Percentiles rank a stretch among this genome's conserved stretches.
phyloP scores from a whole-genome alignment of 2,888 invertebrate genomes.

The Leptinotarsa juncta region DNA sequence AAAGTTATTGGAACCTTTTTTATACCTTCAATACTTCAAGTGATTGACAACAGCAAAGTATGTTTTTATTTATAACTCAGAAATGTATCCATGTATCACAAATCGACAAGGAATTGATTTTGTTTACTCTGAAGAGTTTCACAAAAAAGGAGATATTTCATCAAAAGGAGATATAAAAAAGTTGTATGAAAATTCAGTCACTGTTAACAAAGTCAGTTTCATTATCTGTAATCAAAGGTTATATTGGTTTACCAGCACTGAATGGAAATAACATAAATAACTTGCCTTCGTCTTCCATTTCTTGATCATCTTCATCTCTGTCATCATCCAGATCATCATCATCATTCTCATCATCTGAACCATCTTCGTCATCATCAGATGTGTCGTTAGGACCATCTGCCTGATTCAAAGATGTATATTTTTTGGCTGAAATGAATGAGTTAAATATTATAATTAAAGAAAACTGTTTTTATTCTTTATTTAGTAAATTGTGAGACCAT shows the following conservation, averaged over 20 bases:
- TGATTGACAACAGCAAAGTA: no score
- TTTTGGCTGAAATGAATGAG: slow-evolving; percentile 7
- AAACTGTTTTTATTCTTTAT: not conserved
- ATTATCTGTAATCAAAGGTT: not conserved
- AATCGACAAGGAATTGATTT: no score
- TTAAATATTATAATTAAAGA: not conserved
- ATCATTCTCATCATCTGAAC: slow-evolving; percentile 73
- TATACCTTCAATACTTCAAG: no score
- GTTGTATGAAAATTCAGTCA: no score
- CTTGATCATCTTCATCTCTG: slow-evolving; percentile 71
- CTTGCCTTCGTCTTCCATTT: slow-evolving; percentile 63
- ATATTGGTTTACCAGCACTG: not conserved
- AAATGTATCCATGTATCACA: no score
- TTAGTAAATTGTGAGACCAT: no score
- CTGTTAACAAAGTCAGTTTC: no score
- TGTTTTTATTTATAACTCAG: no score
- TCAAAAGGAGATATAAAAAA: no score
- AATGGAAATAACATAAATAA: not conserved
- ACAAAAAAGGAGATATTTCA: no score
- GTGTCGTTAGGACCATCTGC: slow-evolving; percentile 72
- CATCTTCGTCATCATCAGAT: slow-evolving; percentile 84
- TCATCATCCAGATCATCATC: slow-evolving; percentile 76
- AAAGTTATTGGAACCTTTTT: no score
- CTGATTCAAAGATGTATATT: slow-evolving; percentile 46
- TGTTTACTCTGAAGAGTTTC: no score